Conservation (phyloP, 2,888 invertebrate genomes). For the Oscheius sp. region DNA sequence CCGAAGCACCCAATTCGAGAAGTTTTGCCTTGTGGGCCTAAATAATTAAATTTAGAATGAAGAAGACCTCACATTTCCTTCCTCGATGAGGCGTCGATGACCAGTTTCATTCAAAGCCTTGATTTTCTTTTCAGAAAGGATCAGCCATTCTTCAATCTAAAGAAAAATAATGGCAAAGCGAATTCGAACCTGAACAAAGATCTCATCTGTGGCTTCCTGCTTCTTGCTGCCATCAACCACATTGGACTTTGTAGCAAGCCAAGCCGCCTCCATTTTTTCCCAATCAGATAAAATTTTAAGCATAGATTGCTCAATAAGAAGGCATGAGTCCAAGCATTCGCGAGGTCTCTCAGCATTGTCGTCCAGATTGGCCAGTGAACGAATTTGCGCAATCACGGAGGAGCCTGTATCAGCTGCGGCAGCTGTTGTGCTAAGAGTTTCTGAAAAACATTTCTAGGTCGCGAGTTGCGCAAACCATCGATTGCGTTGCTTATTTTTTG, state of each 20-base stretch:
- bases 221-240: constrained; percentile 26
- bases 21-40: constrained; percentile 23
- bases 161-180: background rate
- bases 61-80: constrained; percentile 44
- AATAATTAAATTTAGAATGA: background rate
- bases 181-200: constrained; percentile 14
- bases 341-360: constrained; percentile 77
- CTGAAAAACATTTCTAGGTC: constrained; percentile 60
- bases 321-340: constrained; percentile 73
- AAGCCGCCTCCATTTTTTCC: constrained; percentile 58
- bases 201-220: constrained; percentile 35
- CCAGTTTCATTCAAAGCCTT: constrained; percentile 53
- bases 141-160: constrained; percentile 51
- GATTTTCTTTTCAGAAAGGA: constrained; percentile 45
- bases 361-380: constrained; percentile 80
- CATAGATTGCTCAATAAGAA: constrained; percentile 72
- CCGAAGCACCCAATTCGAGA: constrained; percentile 19
- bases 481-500: background rate
- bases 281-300: constrained; percentile 58
- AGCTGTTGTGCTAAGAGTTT: constrained; percentile 81
- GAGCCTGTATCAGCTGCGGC: constrained; percentile 81
- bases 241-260: constrained; percentile 44
- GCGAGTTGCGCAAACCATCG: background rate
- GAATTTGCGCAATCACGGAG: constrained; percentile 78
- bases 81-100: constrained; percentile 41